These are phyloP conservation scores for Nansenia antarctica DNA, from an alignment of 2,113 vertebrate species.

Conservation along the genomic window DNA sequence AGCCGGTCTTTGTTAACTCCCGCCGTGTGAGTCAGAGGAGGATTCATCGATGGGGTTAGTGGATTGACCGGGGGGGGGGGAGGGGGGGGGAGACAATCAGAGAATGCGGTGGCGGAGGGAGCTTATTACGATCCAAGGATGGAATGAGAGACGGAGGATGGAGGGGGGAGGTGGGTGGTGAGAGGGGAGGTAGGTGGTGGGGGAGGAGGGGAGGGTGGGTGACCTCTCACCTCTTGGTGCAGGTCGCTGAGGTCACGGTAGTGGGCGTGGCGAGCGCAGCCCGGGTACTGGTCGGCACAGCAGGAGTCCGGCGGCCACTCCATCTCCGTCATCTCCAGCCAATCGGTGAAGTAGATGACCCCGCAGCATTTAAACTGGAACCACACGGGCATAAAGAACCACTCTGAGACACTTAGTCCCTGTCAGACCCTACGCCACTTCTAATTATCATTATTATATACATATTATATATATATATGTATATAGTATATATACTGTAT, in stretches of 20 bases:
- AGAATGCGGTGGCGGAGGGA: too few species aligned
- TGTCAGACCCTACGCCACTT: too few species aligned
- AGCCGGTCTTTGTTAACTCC: too few species aligned
- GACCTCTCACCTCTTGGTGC: slow-evolving; percentile 90
- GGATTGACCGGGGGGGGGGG: too few species aligned
- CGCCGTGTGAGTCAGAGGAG: too few species aligned
- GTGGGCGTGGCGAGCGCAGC: slow-evolving; percentile 91
- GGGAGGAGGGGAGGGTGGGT: too few species aligned
- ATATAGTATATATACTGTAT: too few species aligned
- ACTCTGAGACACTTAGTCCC: too few species aligned
- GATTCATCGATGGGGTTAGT: too few species aligned
- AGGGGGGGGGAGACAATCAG: background rate
- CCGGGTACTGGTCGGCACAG: slow-evolving; percentile 91
- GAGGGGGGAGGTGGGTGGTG: background rate
- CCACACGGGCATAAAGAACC: slow-evolving; percentile 17
- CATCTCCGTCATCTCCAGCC: slow-evolving; percentile 99
- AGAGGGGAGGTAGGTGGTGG: background rate
- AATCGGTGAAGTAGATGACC: slow-evolving; percentile 98
- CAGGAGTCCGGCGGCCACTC: slow-evolving; percentile 98
- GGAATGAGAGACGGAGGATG: background rate
- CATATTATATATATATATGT: too few species aligned
- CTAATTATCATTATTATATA: too few species aligned
- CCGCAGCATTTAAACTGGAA: slow-evolving; percentile 96
- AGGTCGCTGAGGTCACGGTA: slow-evolving; percentile 93
- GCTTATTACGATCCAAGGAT: too few species aligned